phyloP scores from a whole-genome alignment of 2,888 invertebrate species.

The Orthosia gothica region DNA sequence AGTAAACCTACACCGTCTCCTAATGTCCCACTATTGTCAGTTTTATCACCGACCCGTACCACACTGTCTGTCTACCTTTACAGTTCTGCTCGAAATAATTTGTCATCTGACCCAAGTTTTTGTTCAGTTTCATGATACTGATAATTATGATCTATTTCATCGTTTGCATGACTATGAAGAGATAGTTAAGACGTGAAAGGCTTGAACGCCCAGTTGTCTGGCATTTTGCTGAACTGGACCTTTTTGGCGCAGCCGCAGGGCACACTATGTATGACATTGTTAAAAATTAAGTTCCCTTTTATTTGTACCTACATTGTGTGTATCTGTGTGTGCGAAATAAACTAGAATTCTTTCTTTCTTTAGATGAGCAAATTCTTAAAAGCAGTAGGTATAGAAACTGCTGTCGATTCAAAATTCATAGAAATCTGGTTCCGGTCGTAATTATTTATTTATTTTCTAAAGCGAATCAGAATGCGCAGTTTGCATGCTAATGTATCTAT shows the following conservation, averaged over 20 bases:
- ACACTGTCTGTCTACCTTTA: conserved; percentile 39
- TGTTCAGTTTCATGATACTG: conserved; percentile 12
- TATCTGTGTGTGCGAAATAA: too few relatives aligned
- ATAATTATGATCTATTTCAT: neutral
- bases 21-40: conserved; percentile 69
- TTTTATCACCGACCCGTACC: conserved; percentile 68
- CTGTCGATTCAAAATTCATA: conserved; percentile 4
- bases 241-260: too few relatives aligned
- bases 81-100: conserved; percentile 53
- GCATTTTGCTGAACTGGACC: too few relatives aligned
- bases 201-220: too few relatives aligned
- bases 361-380: neutral
- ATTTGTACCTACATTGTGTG: too few relatives aligned
- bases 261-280: too few relatives aligned
- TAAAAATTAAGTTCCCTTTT: too few relatives aligned
- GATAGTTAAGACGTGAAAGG: neutral
- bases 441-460: conserved; percentile 43
- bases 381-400: neutral
- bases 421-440: conserved; percentile 11
- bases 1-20: conserved; percentile 79
- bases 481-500: conserved; percentile 44
- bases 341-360: too few relatives aligned
- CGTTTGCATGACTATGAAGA: neutral
- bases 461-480: conserved; percentile 32
- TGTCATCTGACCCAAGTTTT: conserved; percentile 27